Conservation (phyloP, 1,140 invertebrate species). For the Aphelinus atriplicis region DNA sequence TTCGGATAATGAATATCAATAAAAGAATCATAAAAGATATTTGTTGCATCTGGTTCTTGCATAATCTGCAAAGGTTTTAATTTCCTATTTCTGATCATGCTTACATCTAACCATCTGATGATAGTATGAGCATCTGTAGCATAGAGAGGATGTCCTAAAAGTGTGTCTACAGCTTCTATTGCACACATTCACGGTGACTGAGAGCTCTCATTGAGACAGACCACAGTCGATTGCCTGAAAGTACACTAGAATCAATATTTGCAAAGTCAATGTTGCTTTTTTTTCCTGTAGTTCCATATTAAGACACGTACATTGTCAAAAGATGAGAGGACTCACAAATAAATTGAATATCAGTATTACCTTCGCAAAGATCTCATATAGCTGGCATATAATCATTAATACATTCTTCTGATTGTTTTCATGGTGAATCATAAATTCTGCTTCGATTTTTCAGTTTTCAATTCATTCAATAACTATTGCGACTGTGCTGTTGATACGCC, state of each 20-base stretch:
- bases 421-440: no score
- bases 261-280: slow-evolving; percentile 37
- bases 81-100: no score
- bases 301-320: slow-evolving; percentile 49
- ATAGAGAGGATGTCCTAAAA: no score
- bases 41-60: slow-evolving; percentile 41
- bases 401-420: no score
- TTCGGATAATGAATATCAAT: no score
- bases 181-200: slow-evolving; percentile 50
- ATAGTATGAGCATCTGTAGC: no score
- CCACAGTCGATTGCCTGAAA: slow-evolving; percentile 42
- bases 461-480: slow-evolving; percentile 43
- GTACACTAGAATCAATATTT: slow-evolving; percentile 18
- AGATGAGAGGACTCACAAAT: slow-evolving; percentile 32
- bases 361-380: slow-evolving; percentile 51
- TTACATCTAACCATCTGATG: no score
- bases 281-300: slow-evolving; percentile 46
- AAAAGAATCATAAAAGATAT: slow-evolving; percentile 29
- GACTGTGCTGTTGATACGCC: slow-evolving; percentile 44
- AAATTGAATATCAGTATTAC: slow-evolving; percentile 57
- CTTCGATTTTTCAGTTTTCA: slow-evolving; percentile 19
- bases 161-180: slow-evolving; percentile 50
- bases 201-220: slow-evolving; percentile 29
- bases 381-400: slow-evolving; percentile 43
- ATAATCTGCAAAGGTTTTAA: slow-evolving; percentile 38